Conservation (phyloP, 2,888 invertebrate species). For the Monopis laevigella region DNA sequence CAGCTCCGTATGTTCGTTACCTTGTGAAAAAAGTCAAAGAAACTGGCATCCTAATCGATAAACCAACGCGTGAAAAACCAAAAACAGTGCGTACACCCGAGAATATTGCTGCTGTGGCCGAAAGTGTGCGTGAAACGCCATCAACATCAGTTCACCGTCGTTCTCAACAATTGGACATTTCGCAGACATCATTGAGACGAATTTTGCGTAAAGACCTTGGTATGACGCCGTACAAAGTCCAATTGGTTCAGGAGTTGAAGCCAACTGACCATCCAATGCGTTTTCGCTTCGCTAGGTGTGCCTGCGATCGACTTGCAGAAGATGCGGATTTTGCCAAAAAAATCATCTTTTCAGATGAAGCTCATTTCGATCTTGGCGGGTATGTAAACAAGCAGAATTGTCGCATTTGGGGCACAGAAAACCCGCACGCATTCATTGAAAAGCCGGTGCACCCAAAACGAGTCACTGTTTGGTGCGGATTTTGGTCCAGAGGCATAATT, state of each 20-base stretch:
- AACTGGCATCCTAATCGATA: constrained; percentile 19
- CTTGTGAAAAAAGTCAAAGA: too few relatives aligned
- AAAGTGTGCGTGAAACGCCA: constrained; percentile 21
- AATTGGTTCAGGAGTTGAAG: constrained; percentile 21
- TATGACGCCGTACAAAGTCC: constrained; percentile 19
- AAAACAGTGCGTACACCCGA: constrained; percentile 17
- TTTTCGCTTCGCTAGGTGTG: constrained; percentile 17
- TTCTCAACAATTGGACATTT: constrained; percentile 15
- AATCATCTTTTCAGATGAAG: constrained; percentile 17
- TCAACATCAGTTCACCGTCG: constrained; percentile 17
- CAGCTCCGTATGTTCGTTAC: too few relatives aligned
- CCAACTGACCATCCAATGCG: constrained; percentile 17
- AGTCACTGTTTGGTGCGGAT: too few relatives aligned
- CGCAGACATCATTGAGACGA: constrained; percentile 18
- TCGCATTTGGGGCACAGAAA: too few relatives aligned
- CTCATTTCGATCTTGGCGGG: too few relatives aligned
- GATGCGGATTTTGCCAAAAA: constrained; percentile 16
- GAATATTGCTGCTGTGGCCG: constrained; percentile 18
- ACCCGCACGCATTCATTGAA: too few relatives aligned
- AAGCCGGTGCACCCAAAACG: too few relatives aligned
- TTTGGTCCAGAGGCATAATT: too few relatives aligned
- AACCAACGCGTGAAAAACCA: constrained; percentile 17
- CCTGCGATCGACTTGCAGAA: constrained; percentile 16
- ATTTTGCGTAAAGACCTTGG: constrained; percentile 21
- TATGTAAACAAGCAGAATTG: too few relatives aligned